Evolutionary conservation across 2,797 vertebrate species (phyloP), one percentile per base, ranked within the genome.

Genomic region (Siniperca scherzeri): DNA sequence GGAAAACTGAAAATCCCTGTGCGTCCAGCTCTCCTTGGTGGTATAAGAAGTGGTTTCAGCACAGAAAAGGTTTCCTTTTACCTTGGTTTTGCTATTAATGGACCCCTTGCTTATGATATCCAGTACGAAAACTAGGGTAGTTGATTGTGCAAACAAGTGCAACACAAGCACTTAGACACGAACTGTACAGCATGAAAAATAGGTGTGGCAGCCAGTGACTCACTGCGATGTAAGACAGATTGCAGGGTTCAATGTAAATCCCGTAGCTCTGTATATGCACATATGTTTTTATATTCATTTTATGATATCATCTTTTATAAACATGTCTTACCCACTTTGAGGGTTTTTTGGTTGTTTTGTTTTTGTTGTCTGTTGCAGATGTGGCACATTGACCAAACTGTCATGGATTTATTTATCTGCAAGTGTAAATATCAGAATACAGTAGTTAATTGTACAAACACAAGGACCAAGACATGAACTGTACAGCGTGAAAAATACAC

Each of bases 21-120:
- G 12, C 83, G 84, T 6, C 94, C 96, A 11, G 90, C 91, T 78
- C 82, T 88, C 0, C 71, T 91, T 7, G 91, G 82, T 25, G 76
- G 79, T 25, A 78, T 93, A 50, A 95, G 93, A 90, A 94, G 92
- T 71, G 96, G 95, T 1, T 90, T 60, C 56, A 96, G 95, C 72
- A 95, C 91, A 66, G 92, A 96, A 88, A 94, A 92, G 27, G 93
- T 97, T 22, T 96, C 95, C 3, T 97, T 97, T 92, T 97, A 93
- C 83, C 33, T 97, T 44, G 95, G 94, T 0, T 97, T 97, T 94
- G 96, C 96, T 1, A 94, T 95, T 38, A 89, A 93, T 77, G 95
- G 96, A 11, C 95, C 92, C 1, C 71, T 96, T 79, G 95, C 96
- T 38, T 97, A 95, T 66, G 92, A 97, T 61, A 96, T 93, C 78